Percentiles rank a stretch among this genome's conserved stretches.
Conservation (phyloP, 2,888 invertebrate species). For the Parnassius orleans region DNA sequence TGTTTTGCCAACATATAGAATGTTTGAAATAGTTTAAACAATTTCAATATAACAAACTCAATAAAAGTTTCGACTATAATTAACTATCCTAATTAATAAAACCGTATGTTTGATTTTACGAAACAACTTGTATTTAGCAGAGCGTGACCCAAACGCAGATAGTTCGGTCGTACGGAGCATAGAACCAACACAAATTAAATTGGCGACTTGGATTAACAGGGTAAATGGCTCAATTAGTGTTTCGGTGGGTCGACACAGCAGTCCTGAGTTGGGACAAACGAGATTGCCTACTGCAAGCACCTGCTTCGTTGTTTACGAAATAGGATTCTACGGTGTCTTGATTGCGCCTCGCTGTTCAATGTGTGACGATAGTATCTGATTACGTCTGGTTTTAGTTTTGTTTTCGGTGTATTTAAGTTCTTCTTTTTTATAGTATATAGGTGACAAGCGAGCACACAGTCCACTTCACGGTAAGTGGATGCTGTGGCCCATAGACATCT, state of each 20-base stretch:
- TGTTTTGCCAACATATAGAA: no score
- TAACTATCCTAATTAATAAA: not conserved
- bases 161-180: conserved; percentile 26
- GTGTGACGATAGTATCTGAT: conserved; percentile 25
- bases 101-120: not conserved
- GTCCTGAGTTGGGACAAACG: conserved; percentile 62
- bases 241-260: conserved; percentile 53
- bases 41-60: no score
- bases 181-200: conserved; percentile 58
- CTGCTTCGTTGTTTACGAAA: conserved; percentile 59
- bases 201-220: conserved; percentile 68
- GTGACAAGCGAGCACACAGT: no score
- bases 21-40: no score
- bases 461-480: no score
- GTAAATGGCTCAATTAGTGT: conserved; percentile 75
- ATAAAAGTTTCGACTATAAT: not conserved
- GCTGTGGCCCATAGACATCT: no score
- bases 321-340: conserved; percentile 46
- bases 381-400: conserved; percentile 19
- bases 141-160: conserved; percentile 15
- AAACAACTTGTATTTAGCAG: conserved; percentile 23
- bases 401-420: not conserved
- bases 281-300: conserved; percentile 64
- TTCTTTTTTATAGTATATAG: no score
- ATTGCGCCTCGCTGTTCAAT: conserved; percentile 40